These are phyloP conservation scores for Acleris sparsana DNA, from an alignment of 2,888 invertebrate genomes.

Conservation along the genomic window DNA sequence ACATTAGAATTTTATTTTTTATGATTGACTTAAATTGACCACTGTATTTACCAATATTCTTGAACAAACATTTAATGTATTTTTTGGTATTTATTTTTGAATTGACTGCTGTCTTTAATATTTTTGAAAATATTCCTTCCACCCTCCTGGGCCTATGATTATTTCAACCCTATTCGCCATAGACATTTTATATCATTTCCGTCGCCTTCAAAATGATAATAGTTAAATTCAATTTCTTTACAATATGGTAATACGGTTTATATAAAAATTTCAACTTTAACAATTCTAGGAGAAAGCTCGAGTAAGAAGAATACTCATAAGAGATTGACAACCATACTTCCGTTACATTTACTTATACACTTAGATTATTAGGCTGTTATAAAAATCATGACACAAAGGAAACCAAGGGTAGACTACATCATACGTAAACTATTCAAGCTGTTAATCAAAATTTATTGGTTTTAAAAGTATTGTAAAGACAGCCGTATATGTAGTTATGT, in stretches of 20 bases:
- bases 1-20: too few relatives aligned
- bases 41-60: too few relatives aligned
- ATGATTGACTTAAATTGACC: too few relatives aligned
- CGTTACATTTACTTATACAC: conserved; percentile 44
- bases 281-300: conserved; percentile 79
- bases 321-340: conserved; percentile 77
- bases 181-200: conserved; percentile 10
- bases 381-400: conserved; percentile 4
- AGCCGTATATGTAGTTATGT: conserved; percentile 31
- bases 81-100: background rate
- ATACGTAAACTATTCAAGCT: background rate
- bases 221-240: conserved; percentile 30
- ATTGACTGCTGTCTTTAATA: background rate
- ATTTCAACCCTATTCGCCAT: conserved; percentile 26
- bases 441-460: too few relatives aligned
- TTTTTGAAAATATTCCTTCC: background rate
- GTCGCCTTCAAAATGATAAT: conserved; percentile 17
- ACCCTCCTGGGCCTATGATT: background rate
- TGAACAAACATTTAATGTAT: too few relatives aligned
- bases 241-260: conserved; percentile 40
- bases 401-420: background rate
- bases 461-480: conserved; percentile 39
- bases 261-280: conserved; percentile 49
- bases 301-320: conserved; percentile 74
- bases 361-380: conserved; percentile 21